Evolutionary conservation across 2,797 vertebrate genomes (phyloP).

Genomic region (Poeciliopsis gracilis): DNA sequence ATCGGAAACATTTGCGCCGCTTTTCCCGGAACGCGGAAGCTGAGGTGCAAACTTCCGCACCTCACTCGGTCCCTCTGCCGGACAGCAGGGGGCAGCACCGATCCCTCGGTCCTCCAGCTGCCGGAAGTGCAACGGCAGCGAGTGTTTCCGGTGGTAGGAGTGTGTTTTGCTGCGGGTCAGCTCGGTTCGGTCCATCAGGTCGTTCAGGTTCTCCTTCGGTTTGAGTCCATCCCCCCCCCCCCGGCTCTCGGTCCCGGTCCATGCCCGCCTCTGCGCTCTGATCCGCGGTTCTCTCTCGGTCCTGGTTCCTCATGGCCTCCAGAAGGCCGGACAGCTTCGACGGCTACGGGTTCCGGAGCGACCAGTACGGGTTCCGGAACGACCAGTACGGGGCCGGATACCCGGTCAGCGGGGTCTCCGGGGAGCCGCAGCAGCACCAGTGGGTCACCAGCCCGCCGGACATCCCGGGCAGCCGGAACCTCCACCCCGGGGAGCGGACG

Average conservation of each 20-base stretch:
- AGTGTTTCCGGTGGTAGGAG: slow-evolving; percentile 40
- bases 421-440: slow-evolving; percentile 83
- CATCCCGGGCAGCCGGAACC: slow-evolving; percentile 93
- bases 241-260: not conserved
- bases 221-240: not conserved
- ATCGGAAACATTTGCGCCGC: too few relatives aligned
- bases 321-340: slow-evolving; percentile 92
- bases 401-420: slow-evolving; percentile 74
- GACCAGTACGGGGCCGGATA: slow-evolving; percentile 54
- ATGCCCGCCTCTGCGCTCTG: not conserved
- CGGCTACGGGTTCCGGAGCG: slow-evolving; percentile 84
- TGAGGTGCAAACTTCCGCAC: too few relatives aligned
- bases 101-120: not conserved
- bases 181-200: slow-evolving; percentile 29
- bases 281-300: not conserved
- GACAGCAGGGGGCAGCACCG: not conserved
- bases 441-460: slow-evolving; percentile 93
- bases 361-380: slow-evolving; percentile 79
- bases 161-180: slow-evolving; percentile 41
- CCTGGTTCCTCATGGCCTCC: slow-evolving; percentile 81
- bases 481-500: slow-evolving; percentile 87
- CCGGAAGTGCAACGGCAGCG: not conserved
- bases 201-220: not conserved
- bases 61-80: not conserved
- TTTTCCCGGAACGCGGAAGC: too few relatives aligned